Conservation (phyloP, 1,140 invertebrate genomes). For the Holcopasites calliopsidis region DNA sequence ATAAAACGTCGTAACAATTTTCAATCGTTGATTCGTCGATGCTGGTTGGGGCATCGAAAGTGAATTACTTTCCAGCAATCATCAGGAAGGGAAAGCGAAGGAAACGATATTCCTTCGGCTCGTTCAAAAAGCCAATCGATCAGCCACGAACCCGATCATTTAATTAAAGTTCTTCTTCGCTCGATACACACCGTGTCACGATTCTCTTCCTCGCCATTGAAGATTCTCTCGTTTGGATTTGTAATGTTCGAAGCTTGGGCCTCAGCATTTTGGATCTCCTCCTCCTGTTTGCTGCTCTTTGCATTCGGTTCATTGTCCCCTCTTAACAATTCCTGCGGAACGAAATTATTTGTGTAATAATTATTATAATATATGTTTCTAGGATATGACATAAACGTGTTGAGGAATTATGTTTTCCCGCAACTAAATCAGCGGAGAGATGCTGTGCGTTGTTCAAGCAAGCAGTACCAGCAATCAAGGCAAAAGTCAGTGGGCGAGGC, state of each 20-base stretch:
- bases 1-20: too few relatives aligned
- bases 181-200: background rate
- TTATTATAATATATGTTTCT: too few relatives aligned
- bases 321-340: background rate
- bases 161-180: background rate
- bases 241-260: too few relatives aligned
- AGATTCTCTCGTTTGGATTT: background rate
- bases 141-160: background rate
- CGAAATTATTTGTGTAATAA: too few relatives aligned
- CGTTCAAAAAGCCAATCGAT: background rate
- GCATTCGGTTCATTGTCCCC: background rate
- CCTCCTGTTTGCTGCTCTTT: background rate
- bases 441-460: background rate
- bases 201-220: background rate
- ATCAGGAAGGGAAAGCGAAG: slow-evolving; percentile 35
- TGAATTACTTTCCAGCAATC: slow-evolving; percentile 26
- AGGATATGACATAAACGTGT: too few relatives aligned
- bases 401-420: too few relatives aligned
- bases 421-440: background rate
- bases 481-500: slow-evolving; percentile 10
- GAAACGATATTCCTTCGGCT: background rate
- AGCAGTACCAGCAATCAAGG: slow-evolving; percentile 2
- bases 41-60: slow-evolving; percentile 17
- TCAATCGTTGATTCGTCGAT: background rate
- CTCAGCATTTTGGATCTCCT: background rate